phyloP scores from a whole-genome alignment of 2,113 vertebrate species.

The Carollia perspicillata region DNA sequence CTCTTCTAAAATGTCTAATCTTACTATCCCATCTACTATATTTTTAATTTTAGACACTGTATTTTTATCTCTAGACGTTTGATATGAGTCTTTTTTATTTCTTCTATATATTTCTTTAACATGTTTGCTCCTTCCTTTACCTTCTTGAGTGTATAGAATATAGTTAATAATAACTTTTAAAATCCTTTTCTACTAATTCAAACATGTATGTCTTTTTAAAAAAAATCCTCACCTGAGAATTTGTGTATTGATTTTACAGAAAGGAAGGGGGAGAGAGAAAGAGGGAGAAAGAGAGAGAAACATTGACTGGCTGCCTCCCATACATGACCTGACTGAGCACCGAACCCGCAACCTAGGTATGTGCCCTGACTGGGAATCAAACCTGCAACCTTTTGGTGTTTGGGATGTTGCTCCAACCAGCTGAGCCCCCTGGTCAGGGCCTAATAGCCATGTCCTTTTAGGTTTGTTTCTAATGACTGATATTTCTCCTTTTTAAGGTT shows the following conservation, averaged over 20 bases:
- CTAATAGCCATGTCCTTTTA: neutral
- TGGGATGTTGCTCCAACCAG: no score
- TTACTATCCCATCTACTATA: neutral
- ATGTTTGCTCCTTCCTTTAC: slow-evolving; percentile 13
- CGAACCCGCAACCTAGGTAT: no score
- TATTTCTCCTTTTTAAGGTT: neutral
- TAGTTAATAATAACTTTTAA: neutral
- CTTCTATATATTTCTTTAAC: neutral
- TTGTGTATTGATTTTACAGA: no score
- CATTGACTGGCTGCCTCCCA: no score
- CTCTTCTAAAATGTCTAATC: neutral
- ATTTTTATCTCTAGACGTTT: slow-evolving; percentile 10
- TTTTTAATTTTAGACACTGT: neutral
- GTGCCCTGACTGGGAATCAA: no score
- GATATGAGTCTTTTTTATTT: neutral
- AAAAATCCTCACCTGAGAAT: no score
- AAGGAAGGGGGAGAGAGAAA: no score
- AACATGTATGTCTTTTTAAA: neutral
- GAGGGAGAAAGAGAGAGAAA: no score
- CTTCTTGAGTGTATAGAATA: neutral
- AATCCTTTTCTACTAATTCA: neutral
- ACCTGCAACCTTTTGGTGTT: no score
- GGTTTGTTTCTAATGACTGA: neutral
- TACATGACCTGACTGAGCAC: no score
- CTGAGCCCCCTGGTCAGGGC: no score